Evolutionary conservation across 1,140 invertebrate species (phyloP), one percentile per base, ranked within the genome.

Genomic region (Neodiprion pinetum): DNA sequence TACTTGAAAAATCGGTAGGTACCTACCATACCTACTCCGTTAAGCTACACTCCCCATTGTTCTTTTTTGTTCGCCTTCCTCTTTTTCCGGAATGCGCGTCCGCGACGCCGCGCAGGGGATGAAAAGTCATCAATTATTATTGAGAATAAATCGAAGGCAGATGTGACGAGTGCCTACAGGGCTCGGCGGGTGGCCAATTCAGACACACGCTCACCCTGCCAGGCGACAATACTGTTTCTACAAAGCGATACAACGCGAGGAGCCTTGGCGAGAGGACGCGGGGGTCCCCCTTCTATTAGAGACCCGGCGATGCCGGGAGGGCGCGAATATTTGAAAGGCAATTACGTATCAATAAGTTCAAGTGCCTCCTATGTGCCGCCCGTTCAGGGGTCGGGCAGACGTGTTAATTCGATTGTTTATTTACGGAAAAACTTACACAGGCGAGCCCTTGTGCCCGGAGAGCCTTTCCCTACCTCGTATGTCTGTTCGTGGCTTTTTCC

Each of bases 81-180:
- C 53, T 61, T 61, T 61, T 61, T 61, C 53, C 11, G 53, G 11
- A 61, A 61, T 61, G 53, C 53, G 53, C 4, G 11, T 61, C 11
- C 53, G 53, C 53, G 53, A 61, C 11, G 53, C 1, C n/a, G 53
- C 53, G 50, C 53, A 68, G 65, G 76, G 74, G 77, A 72, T 72
- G 79, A 80, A 77, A 74, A 85, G 83, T 86, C 86, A 88, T 88
- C 85, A 85, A 87, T 88, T 87, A 86, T 80, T 78, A 87, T 87
- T 82, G 84, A 76, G 84, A 86, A 86, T 86, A 84, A 87, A 86
- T 87, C 83, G 84, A 83, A 85, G 81, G 86, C 87, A 88, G 86
- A 88, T 88, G 87, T 82, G 81, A 81, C 80, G 84, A 82, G 80
- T 81, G 78, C 81, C 81, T 77, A 81, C 76, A 76, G 79, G 76